phyloP scores from a whole-genome alignment of 2,888 invertebrate genomes.

The Nomada hirtipes region DNA sequence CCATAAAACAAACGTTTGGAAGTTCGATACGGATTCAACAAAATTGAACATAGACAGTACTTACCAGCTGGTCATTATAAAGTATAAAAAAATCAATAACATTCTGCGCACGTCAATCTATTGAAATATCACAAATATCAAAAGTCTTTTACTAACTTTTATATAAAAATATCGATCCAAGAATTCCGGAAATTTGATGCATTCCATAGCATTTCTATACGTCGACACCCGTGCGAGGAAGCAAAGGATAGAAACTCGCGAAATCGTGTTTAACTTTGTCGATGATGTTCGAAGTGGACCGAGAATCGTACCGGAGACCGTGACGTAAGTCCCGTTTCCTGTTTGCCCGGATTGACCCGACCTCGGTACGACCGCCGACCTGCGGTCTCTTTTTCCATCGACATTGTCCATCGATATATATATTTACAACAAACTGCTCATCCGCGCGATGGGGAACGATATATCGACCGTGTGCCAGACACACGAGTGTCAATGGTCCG shows the following conservation, averaged over 20 bases:
- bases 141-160: too few species aligned
- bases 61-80: too few species aligned
- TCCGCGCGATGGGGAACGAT: background rate
- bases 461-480: background rate
- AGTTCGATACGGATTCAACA: too few species aligned
- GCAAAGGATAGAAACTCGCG: conserved; percentile 14
- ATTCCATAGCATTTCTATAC: background rate
- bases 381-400: conserved; percentile 54
- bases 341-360: conserved; percentile 66
- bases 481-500: conserved; percentile 21
- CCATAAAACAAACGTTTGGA: too few species aligned
- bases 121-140: too few species aligned
- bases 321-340: conserved; percentile 73
- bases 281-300: conserved; percentile 19
- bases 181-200: too few species aligned
- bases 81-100: too few species aligned
- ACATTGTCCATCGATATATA: conserved; percentile 30
- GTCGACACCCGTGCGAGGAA: conserved; percentile 5
- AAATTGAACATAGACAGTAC: too few species aligned
- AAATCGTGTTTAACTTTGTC: conserved; percentile 26
- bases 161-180: too few species aligned
- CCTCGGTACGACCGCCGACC: conserved; percentile 57
- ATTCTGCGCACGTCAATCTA: too few species aligned
- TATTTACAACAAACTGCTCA: conserved; percentile 44
- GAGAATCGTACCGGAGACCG: conserved; percentile 47